These are phyloP conservation scores for Tupaia chinensis DNA, from an alignment of 2,113 vertebrate genomes.

Conservation along the genomic window DNA sequence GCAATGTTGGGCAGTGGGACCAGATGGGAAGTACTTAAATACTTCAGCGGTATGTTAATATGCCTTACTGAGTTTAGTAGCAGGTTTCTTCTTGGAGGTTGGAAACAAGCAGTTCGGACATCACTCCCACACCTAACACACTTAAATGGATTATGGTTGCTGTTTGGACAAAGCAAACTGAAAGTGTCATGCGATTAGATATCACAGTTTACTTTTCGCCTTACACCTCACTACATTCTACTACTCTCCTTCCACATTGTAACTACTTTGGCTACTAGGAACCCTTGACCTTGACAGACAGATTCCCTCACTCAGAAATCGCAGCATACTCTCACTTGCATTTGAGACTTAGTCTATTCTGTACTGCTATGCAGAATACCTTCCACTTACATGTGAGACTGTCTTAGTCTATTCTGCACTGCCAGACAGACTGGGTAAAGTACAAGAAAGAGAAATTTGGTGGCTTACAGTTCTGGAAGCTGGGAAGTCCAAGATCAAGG, in stretches of 20 bases:
- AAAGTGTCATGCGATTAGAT: background rate
- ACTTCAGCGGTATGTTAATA: no score
- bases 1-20: no score
- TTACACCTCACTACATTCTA: background rate
- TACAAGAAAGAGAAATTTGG: background rate
- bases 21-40: no score
- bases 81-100: no score
- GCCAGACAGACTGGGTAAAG: background rate
- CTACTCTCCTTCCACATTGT: background rate
- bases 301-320: background rate
- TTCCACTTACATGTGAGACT: background rate
- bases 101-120: no score
- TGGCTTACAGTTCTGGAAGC: background rate
- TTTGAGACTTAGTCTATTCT: background rate
- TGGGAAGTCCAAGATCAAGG: background rate
- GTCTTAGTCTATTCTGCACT: background rate
- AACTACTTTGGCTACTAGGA: background rate
- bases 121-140: background rate
- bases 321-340: background rate
- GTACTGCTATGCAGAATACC: background rate
- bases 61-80: no score
- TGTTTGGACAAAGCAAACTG: background rate
- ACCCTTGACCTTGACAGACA: background rate
- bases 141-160: background rate
- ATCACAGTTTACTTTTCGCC: background rate